A percentile compares a stretch with the other conserved stretches of the same genome.
Evolutionary conservation across 2,113 vertebrate genomes (phyloP).

Genomic region (Odobenus rosmarus): DNA sequence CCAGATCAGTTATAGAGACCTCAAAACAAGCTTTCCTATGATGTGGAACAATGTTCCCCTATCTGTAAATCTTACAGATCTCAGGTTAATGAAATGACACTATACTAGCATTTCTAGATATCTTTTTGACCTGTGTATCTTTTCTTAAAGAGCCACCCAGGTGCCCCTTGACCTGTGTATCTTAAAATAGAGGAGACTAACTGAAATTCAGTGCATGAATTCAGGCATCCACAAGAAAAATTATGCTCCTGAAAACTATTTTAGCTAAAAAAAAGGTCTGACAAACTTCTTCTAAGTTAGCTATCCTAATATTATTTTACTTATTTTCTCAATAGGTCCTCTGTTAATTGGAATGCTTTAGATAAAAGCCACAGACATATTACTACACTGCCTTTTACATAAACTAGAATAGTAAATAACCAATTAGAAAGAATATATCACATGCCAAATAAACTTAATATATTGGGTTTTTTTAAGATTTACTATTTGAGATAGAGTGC

Average conservation of each 20-base stretch:
- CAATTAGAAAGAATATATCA: slow-evolving; percentile 25
- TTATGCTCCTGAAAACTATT: not conserved
- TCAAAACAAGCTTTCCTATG: not conserved
- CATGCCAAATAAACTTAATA: not conserved
- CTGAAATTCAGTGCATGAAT: not conserved
- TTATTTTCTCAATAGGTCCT: not conserved
- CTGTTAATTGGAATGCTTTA: not conserved
- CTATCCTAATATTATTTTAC: not conserved
- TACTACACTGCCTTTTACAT: not conserved
- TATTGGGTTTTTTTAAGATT: not conserved
- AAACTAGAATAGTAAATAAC: not conserved
- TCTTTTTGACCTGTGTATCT: not conserved
- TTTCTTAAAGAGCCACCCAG: not conserved
- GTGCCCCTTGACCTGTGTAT: not conserved
- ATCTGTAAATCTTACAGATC: slow-evolving; percentile 14
- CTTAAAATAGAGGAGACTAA: not conserved
- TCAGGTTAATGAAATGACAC: not conserved
- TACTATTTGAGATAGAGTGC: no score
- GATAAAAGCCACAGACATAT: not conserved
- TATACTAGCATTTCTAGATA: not conserved
- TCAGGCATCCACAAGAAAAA: not conserved
- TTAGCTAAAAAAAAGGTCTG: not conserved
- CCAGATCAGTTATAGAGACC: not conserved
- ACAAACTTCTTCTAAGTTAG: not conserved
- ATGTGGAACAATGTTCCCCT: not conserved